Base-by-base conservation (phyloP, 1,140 invertebrate genomes). In the Belonocnema kinseyi region DNA sequence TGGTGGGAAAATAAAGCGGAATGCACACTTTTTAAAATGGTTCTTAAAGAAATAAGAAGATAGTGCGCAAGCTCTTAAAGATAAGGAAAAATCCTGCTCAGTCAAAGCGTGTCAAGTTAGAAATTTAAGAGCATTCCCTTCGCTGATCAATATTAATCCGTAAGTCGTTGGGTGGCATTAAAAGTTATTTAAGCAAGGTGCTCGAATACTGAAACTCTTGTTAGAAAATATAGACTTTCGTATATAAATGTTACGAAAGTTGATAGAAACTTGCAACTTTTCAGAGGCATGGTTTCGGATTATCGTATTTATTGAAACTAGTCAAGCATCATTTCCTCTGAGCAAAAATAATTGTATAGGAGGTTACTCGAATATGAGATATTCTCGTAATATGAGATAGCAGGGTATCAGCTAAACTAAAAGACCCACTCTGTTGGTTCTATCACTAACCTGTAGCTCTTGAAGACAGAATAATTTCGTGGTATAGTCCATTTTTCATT, bases 121-220 rank as follows among this genome's bases (percentile, higher is more conserved):
- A 66, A 40, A 66, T 66, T 66, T 66, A 66, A 66, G 33, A 66
- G 61, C 61, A 33, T 66, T 66, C 40, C 33, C 61, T 33, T 16
- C 61, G n/a, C 26, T 33, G n/a, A 66, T 66, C 61, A 66, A 66
- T 66, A 66, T 66, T 66, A 66, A 40, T 66, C 61, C n/a, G 33
- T 66, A 66, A 66, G 61, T 33, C n/a, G 61, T 33, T 66, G 26
- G 61, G 33, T 33, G 61, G 33, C 61, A 66, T 66, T 66, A 66
- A 66, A 66, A 66, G 61, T 66, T 66, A 66, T 66, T 66, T 66
- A 66, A 40, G 61, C 61, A 33, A 66, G 61, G 61, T 33, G 61
- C 61, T 66, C 40, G 61, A 66, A 66, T 66, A 66, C 61, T 40
- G n/a, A 66, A 66, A 26, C 61, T 33, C 61, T 66, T 26, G 26